Base-by-base conservation (phyloP, 2,113 vertebrate species). In the Gracilinanus agilis region DNA sequence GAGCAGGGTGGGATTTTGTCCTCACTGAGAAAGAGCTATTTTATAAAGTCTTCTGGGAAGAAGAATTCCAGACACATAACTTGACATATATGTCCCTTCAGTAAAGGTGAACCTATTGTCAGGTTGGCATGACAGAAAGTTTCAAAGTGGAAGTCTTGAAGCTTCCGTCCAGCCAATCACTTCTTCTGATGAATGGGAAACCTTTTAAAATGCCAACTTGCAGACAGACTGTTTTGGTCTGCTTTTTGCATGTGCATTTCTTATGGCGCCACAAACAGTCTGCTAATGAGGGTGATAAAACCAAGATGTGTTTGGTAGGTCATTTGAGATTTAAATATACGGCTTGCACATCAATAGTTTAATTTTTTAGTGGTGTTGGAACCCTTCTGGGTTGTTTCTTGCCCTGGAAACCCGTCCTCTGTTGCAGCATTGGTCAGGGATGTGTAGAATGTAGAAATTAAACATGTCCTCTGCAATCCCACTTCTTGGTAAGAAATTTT, bases 231-330 rank as follows among this genome's bases (percentile, higher is more conserved):
- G 67, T 83, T 83, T 83, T 83, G 67, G 67, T 83, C 67, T 83
- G 67, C n/a, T 83, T 83, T 83, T 83, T 83, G 67, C 67, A 83
- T 83, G n/a, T 83, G 67, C 67, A 83, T 40, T 83, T 40, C 67
- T 83, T 83, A 83, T 40, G 67, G 67, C 67, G 67, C 67, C 67
- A 83, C 67, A 83, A 83, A 40, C 19, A 83, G n/a, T 83, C 67
- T 83, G n/a, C n/a, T 83, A 83, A 83, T 83, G 67, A 83, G 67
- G n/a, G n/a, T 83, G 67, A 83, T 83, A 83, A 83, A 83, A 83
- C 67, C 67, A 83, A 83, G 67, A 83, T 83, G 67, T 83, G 67
- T 83, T 83, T 83, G 67, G 67, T 83, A 40, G 19, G 67, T 83
- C 67, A 83, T 40, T 83, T 83, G 67, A 83, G 67, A 83, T 83